phyloP scores from a whole-genome alignment of 2,888 invertebrate genomes.

The Mimumesa dahlbomi region DNA sequence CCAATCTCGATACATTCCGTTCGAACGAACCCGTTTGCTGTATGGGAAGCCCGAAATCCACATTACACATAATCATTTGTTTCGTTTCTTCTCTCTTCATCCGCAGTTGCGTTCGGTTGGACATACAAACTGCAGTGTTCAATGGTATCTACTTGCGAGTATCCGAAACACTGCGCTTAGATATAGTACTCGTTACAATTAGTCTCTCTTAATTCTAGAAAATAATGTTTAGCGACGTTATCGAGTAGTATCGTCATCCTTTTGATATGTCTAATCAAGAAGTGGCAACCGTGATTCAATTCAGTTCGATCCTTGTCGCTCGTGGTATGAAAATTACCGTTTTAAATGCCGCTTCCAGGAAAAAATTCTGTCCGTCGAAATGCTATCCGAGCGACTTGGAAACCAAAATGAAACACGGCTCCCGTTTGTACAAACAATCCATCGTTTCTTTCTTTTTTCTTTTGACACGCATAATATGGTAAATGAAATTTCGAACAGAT shows the following conservation, averaged over 20 bases:
- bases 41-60: constrained; percentile 61
- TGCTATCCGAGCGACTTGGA: background rate
- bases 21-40: constrained; percentile 22
- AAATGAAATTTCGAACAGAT: no score
- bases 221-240: constrained; percentile 44
- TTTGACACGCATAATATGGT: no score
- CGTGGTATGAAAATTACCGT: constrained; percentile 35
- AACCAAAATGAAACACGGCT: constrained; percentile 8
- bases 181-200: constrained; percentile 25
- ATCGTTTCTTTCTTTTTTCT: background rate
- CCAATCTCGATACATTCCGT: background rate
- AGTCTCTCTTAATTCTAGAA: constrained; percentile 42
- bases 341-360: background rate
- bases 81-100: constrained; percentile 34
- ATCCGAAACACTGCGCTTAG: constrained; percentile 37
- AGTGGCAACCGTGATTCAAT: constrained; percentile 10
- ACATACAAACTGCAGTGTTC: constrained; percentile 60
- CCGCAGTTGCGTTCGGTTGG: constrained; percentile 44
- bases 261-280: constrained; percentile 58
- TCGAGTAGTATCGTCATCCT: constrained; percentile 27
- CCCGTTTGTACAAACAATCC: constrained; percentile 16
- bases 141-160: constrained; percentile 54
- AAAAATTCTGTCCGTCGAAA: background rate
- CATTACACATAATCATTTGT: constrained; percentile 33
- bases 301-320: constrained; percentile 1